Base-by-base conservation (phyloP, 2,113 vertebrate species). In the Cheilinus undulatus region DNA sequence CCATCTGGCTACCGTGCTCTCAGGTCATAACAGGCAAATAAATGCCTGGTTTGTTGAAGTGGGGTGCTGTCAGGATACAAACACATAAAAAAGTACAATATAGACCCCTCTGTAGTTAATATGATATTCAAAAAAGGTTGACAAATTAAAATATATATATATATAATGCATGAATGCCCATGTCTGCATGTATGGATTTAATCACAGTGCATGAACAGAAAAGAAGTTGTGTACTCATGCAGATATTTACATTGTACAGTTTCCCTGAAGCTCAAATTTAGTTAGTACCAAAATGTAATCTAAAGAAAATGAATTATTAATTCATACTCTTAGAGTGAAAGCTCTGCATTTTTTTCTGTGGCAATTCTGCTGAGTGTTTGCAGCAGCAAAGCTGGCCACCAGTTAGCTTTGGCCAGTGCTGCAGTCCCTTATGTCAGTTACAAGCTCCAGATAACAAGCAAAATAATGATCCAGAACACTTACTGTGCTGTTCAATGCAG, bases 1-100 rank as follows among this genome's bases (percentile, higher is more conserved):
- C 91, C 91, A 93, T 91, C 92, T 93, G 92, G 87, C 88, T 89
- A 75, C 85, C 26, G 71, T 80, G 73, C 81, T 77, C 80, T 80
- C 61, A 59, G 73, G 59, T 80, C 73, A 73, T 76, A 84, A 83
- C 75, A 75, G 69, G 79, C 83, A 75, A 86, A 88, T 83, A 89
- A 89, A 90, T 83, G 69, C 50, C 83, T 73, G 83, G 65, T 83
- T 85, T 53, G 78, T 51, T 75, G 71, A 81, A 84, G 64, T 54
- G 19, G 59, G 32, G 32, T 52, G 52, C 53, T 70, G 69, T 43
- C 34, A 42, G 40, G 73, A 60, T 8, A 62, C 57, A 79, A 40
- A 68, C 46, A 56, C 43, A 61, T 23, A 32, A 48, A 62, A 76
- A 77, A 42, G 51, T 58, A 46, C 22, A 34, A 42, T 38, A 52